A percentile compares a stretch with the other conserved stretches of the same genome.
These are phyloP conservation scores for Hyalella azteca DNA, from an alignment of 2,888 invertebrate species.

Conservation along the genomic window DNA sequence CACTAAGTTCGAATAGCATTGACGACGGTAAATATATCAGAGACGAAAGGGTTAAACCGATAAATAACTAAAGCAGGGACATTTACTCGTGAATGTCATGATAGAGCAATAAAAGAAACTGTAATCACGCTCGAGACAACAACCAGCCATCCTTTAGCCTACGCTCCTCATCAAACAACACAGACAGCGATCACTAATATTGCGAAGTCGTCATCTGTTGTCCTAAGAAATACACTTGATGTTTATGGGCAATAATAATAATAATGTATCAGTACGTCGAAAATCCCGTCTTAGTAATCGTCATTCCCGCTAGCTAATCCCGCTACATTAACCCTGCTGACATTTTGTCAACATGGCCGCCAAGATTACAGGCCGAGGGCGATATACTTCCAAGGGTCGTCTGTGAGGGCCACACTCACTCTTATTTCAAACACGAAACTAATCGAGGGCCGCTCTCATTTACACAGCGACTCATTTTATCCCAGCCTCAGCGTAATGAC, in stretches of 20 bases:
- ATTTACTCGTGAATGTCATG: no score
- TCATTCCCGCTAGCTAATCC: conserved; percentile 30
- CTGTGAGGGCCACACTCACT: conserved; percentile 7
- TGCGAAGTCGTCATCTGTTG: not conserved
- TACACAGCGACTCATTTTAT: conserved; percentile 32
- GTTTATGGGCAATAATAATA: conserved; percentile 27
- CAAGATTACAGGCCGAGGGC: conserved; percentile 27
- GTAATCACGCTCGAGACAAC: no score
- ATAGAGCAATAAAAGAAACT: no score
- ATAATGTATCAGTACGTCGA: not conserved
- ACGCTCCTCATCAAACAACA: no score
- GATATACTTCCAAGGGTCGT: conserved; percentile 16
- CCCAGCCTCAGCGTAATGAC: not conserved
- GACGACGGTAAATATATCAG: no score
- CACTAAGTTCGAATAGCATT: no score
- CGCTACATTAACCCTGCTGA: conserved; percentile 30
- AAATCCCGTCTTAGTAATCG: conserved; percentile 15
- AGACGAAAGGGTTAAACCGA: no score
- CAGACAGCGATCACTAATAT: not conserved
- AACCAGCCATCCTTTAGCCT: no score
- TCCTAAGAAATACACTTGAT: not conserved
- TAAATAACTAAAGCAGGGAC: no score
- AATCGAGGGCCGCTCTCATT: conserved; percentile 24
- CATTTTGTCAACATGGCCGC: conserved; percentile 31
- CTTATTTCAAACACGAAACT: conserved; percentile 37